Conservation (phyloP, 2,797 vertebrate genomes). For the Fistularia tabacaria region DNA sequence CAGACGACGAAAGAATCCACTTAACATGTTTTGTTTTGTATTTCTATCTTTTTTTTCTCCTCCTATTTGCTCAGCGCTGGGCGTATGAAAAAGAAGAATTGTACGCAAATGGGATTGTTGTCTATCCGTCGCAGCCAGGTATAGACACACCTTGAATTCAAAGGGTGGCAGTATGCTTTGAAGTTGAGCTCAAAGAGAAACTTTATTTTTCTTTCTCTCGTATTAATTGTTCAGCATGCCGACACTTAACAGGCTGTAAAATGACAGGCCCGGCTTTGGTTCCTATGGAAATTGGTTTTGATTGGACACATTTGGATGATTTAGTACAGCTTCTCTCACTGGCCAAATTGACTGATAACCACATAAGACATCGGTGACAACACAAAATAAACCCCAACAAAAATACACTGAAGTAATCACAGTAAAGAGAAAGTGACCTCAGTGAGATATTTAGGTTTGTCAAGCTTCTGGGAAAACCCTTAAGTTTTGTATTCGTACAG, state of each 20-base stretch:
- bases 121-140: slow-evolving; percentile 62
- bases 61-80: slow-evolving; percentile 53
- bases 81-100: slow-evolving; percentile 58
- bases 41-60: slow-evolving; percentile 57
- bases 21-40: slow-evolving; percentile 70
- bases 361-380: too few species aligned
- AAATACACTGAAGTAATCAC: too few species aligned
- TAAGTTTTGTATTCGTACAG: too few species aligned
- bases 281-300: background rate
- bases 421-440: too few species aligned
- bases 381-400: too few species aligned
- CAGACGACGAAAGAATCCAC: slow-evolving; percentile 65
- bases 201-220: slow-evolving; percentile 44
- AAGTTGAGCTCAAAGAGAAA: slow-evolving; percentile 64
- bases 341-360: too few species aligned
- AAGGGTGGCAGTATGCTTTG: slow-evolving; percentile 66
- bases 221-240: slow-evolving; percentile 60
- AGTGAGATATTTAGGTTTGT: too few species aligned
- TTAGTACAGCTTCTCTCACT: too few species aligned
- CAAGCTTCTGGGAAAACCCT: too few species aligned
- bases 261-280: slow-evolving; percentile 38
- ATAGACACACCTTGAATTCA: slow-evolving; percentile 66
- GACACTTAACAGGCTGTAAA: slow-evolving; percentile 57
- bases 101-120: slow-evolving; percentile 60
- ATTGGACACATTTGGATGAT: too few species aligned